phyloP scores from a whole-genome alignment of 23 tunicate species.

The Halocynthia roretzi region DNA sequence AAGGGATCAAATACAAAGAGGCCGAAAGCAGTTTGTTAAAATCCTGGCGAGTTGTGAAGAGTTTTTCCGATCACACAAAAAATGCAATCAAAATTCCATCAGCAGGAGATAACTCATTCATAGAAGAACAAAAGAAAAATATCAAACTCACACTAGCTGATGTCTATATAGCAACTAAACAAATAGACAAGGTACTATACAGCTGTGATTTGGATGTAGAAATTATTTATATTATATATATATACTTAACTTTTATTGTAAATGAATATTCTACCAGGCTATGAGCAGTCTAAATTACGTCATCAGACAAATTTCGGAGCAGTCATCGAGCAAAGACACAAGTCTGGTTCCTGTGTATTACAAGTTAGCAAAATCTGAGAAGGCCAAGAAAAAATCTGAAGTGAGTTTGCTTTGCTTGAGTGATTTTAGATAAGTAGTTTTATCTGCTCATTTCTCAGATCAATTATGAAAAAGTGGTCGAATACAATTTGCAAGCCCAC shows the following conservation, averaged over 20 bases:
- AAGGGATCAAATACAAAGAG: conserved; percentile 13
- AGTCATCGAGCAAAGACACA: conserved; percentile 5
- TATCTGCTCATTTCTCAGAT: background rate
- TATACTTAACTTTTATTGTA: no score
- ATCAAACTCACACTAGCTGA: conserved; percentile 14
- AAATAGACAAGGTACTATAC: conserved; percentile 6
- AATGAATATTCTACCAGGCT: no score
- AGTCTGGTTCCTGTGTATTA: background rate
- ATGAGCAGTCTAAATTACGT: background rate
- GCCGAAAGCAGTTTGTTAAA: conserved; percentile 11
- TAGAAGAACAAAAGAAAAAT: background rate
- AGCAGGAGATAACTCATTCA: background rate
- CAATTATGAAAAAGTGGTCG: conserved; percentile 13
- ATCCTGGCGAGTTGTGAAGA: conserved; percentile 21
- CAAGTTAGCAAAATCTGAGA: conserved; percentile 6
- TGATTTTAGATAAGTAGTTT: no score
- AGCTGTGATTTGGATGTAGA: no score
- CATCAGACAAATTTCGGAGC: background rate
- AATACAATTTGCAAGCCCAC: conserved; percentile 10
- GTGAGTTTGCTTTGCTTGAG: no score
- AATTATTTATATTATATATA: no score
- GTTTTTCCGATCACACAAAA: background rate
- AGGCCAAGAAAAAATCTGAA: background rate
- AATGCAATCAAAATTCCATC: conserved; percentile 5
- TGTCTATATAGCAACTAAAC: conserved; percentile 10